Evolutionary conservation across 1,140 invertebrate genomes (phyloP).

Genomic region (Scaptomyza pallida): DNA sequence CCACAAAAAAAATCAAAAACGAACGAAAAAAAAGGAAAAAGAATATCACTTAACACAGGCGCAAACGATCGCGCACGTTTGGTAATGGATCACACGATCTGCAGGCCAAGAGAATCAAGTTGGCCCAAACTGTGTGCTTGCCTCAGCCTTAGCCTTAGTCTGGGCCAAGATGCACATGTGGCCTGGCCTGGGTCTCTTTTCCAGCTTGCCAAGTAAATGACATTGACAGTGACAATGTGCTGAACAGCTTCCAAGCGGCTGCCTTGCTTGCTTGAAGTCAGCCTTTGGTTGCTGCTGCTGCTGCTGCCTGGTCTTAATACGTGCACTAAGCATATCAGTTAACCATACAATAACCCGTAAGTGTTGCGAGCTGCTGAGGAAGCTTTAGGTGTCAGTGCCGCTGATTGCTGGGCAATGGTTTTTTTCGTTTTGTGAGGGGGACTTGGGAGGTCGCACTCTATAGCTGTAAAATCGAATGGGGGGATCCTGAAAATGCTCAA

Average conservation of each 20-base stretch:
- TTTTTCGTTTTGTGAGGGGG: neutral
- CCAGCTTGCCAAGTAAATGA: slow-evolving; percentile 68
- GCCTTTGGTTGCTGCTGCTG: slow-evolving; percentile 1
- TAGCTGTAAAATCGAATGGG: neutral
- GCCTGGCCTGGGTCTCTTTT: slow-evolving; percentile 30
- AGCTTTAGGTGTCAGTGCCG: slow-evolving; percentile 79
- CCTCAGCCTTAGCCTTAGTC: neutral
- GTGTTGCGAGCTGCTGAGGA: slow-evolving; percentile 80
- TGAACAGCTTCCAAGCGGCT: slow-evolving; percentile 47
- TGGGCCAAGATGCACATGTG: slow-evolving; percentile 69
- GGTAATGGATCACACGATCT: slow-evolving; percentile 82
- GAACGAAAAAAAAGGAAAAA: slow-evolving; percentile 25
- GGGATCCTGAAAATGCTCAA: slow-evolving; percentile 3
- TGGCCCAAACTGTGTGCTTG: slow-evolving; percentile 21
- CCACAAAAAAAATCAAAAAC: too few species aligned
- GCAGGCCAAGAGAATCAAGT: slow-evolving; percentile 55
- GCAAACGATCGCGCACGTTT: slow-evolving; percentile 82
- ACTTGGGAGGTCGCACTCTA: slow-evolving; percentile 42
- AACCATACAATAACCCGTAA: slow-evolving; percentile 77
- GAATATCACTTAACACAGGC: slow-evolving; percentile 79
- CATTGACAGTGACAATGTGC: slow-evolving; percentile 79
- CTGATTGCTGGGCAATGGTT: slow-evolving; percentile 64
- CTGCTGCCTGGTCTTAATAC: slow-evolving; percentile 67
- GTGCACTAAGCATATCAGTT: slow-evolving; percentile 81
- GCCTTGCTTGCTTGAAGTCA: slow-evolving; percentile 2